Evolutionary conservation across 2,113 vertebrate species (phyloP).

Genomic region (Laticauda laticaudata): DNA sequence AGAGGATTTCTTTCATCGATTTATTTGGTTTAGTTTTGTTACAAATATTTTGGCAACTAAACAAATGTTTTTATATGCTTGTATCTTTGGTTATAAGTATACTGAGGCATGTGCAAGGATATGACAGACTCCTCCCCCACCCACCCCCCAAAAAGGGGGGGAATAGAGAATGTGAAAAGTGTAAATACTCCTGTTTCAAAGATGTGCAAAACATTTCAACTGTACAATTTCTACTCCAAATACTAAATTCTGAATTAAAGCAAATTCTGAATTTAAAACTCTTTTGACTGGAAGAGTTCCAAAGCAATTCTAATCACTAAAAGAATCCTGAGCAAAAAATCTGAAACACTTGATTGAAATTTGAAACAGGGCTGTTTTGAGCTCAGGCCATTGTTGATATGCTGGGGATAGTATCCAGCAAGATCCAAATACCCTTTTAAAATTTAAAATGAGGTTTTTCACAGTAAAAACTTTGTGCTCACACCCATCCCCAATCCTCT

Average conservation of each 20-base stretch:
- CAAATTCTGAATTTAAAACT: not conserved
- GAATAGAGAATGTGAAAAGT: not conserved
- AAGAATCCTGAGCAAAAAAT: not conserved
- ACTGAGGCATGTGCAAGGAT: not conserved
- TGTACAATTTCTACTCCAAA: not conserved
- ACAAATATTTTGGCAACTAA: not conserved
- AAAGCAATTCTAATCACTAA: not conserved
- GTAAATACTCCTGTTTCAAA: not conserved
- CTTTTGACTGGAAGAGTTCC: not conserved
- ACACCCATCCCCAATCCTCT: not conserved
- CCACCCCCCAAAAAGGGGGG: not conserved
- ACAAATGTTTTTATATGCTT: not conserved
- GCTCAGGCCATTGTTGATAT: not conserved
- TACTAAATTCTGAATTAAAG: not conserved
- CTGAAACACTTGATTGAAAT: not conserved
- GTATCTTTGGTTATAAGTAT: not conserved
- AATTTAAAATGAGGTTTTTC: not conserved
- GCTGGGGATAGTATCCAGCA: not conserved
- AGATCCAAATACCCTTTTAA: not conserved
- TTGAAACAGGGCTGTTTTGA: not conserved
- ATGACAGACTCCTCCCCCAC: not conserved
- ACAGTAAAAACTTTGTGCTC: not conserved
- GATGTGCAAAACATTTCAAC: not conserved
- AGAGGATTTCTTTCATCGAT: not conserved
- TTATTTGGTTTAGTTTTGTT: not conserved